Conservation (phyloP, 2,797 vertebrate genomes). For the Ctenochaetus hawaiiensis region DNA sequence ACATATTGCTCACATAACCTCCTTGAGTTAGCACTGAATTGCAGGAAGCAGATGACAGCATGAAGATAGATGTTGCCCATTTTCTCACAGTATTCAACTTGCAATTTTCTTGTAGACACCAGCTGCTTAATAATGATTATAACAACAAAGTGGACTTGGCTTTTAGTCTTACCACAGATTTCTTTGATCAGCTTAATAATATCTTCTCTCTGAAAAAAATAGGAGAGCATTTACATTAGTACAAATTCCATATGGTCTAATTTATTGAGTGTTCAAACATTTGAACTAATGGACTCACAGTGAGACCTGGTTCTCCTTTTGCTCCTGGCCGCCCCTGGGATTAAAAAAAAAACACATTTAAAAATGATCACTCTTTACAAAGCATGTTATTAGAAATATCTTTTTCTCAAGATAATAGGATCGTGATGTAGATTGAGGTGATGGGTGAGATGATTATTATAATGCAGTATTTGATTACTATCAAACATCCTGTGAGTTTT, state of each 20-base stretch:
- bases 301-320: conserved; percentile 91
- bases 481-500: neutral
- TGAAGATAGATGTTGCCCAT: too few species aligned
- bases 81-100: neutral
- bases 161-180: conserved; percentile 89
- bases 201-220: conserved; percentile 89
- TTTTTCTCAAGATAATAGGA: neutral
- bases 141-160: conserved; percentile 3
- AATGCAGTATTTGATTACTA: neutral
- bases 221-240: conserved; percentile 1
- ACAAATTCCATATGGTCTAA: neutral
- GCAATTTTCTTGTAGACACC: neutral
- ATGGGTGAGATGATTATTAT: neutral
- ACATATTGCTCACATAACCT: neutral
- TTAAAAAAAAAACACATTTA: conserved; percentile 20
- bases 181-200: conserved; percentile 94
- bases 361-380: conserved; percentile 15
- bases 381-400: conserved; percentile 2
- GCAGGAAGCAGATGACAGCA: too few species aligned
- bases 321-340: conserved; percentile 86
- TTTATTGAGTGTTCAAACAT: conserved; percentile 14
- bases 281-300: conserved; percentile 81
- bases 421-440: neutral
- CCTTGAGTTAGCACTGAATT: too few species aligned
- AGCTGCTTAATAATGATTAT: neutral